A percentile compares a stretch with the other conserved stretches of the same genome.
These are phyloP conservation scores for Hydropsyche betteni DNA, from an alignment of 2,888 invertebrate species.

Conservation along the genomic window DNA sequence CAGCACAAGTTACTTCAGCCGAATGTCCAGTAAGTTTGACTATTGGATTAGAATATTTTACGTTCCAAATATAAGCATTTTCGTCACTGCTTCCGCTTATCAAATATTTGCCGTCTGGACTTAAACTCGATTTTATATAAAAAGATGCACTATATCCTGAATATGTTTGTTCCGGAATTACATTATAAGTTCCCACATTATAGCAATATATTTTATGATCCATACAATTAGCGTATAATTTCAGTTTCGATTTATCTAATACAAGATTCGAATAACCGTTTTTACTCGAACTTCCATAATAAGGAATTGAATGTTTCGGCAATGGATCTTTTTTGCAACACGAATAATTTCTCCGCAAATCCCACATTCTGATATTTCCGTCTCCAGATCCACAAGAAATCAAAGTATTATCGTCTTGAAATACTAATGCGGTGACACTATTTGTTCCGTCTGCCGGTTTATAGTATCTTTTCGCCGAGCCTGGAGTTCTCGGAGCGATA, in stretches of 20 bases:
- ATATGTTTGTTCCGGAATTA: conserved; percentile 72
- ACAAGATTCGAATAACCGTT: conserved; percentile 81
- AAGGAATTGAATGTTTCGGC: conserved; percentile 77
- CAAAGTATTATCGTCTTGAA: conserved; percentile 81
- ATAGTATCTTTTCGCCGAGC: conserved; percentile 64
- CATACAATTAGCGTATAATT: conserved; percentile 87
- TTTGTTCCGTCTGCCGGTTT: conserved; percentile 66
- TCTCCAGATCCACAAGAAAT: conserved; percentile 89
- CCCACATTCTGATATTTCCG: conserved; percentile 88
- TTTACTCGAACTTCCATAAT: conserved; percentile 74
- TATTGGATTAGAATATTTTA: conserved; percentile 71
- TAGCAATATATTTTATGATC: conserved; percentile 88
- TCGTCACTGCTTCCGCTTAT: conserved; percentile 90
- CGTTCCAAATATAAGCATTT: conserved; percentile 87
- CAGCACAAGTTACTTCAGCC: conserved; percentile 88
- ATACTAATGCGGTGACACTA: conserved; percentile 84
- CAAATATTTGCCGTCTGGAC: conserved; percentile 82
- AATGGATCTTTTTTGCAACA: conserved; percentile 73
- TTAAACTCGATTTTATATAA: conserved; percentile 85
- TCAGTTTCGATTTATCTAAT: conserved; percentile 73
- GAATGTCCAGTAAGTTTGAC: conserved; percentile 78
- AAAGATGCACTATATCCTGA: conserved; percentile 83
- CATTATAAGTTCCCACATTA: conserved; percentile 75
- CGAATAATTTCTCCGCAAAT: conserved; percentile 82
- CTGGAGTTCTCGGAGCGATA: conserved; percentile 63